Base-by-base conservation (phyloP, 1,140 invertebrate genomes). In the Drosophila orena region DNA sequence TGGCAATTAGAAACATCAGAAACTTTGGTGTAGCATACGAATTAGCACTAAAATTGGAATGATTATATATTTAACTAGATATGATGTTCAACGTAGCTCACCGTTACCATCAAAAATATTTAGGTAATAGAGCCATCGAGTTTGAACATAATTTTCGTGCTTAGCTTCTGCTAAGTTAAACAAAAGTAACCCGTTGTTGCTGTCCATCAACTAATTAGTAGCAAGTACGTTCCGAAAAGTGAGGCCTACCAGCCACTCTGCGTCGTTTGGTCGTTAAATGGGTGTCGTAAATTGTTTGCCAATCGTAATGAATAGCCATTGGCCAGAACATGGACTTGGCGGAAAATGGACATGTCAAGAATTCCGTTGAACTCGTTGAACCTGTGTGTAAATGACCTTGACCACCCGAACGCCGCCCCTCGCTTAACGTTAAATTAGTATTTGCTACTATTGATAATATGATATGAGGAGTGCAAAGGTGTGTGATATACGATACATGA, bases 381-480 rank as follows among this genome's bases (percentile, higher is more conserved):
- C 42, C 59, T 74, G 27, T 27, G 60, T 43, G 70, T 53, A 64
- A 66, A 76, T 44, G 52, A 77, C 75, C 75, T 77, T 77, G 64
- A n/a, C 53, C 60, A 46, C 37, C 38, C 42, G 6, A 12, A n/a
- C 6, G n/a, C 12, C 38, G 5, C 5, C 6, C 14, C 38, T 43
- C 79, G 56, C 72, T 73, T 70, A 77, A 77, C 77, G 79, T 83
- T 89, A 89, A 89, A 89, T 89, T 89, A 89, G 89, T 89, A 89
- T 89, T 89, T 89, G 74, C 58, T 11, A 24, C 34, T 77, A 77
- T 80, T 73, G 76, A 49, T 89, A 84, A 84, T 89, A 77, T 65
- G 77, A 74, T 84, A 71, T 73, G 74, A 80, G 42, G 47, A 57
- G 74, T 81, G 54, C 60, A 49, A 71, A 66, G 59, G 71, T 68